phyloP scores from a whole-genome alignment of 2,113 vertebrate genomes.

The Pristiophorus japonicus region DNA sequence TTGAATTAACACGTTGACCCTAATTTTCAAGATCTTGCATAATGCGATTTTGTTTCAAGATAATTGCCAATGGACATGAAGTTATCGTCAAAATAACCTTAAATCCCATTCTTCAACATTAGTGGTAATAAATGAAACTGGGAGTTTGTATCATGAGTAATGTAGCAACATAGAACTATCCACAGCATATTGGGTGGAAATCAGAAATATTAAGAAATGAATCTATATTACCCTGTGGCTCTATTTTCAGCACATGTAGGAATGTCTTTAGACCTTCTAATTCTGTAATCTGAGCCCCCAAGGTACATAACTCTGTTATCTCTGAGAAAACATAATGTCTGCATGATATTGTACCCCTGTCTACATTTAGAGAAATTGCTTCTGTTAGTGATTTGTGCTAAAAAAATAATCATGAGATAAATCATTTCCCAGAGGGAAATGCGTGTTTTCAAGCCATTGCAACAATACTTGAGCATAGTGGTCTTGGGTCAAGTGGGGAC shows the following conservation, averaged over 20 bases:
- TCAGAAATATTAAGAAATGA: not conserved
- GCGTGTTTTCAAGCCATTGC: not conserved
- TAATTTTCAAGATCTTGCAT: not conserved
- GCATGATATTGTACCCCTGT: not conserved
- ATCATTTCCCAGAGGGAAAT: not conserved
- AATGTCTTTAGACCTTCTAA: not conserved
- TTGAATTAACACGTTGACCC: not conserved
- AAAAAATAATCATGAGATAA: not conserved
- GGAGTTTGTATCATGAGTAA: not conserved
- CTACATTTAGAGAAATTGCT: not conserved
- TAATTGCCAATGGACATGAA: not conserved
- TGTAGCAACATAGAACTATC: not conserved
- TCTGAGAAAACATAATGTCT: not conserved
- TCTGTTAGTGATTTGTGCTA: not conserved
- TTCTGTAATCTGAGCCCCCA: not conserved
- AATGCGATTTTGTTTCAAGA: not conserved
- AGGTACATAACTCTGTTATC: not conserved
- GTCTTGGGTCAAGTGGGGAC: not conserved
- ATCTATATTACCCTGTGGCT: not conserved
- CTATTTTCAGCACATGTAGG: not conserved
- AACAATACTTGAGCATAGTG: not conserved
- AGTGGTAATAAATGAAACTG: not conserved
- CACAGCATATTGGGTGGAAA: not conserved
- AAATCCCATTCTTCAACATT: not conserved
- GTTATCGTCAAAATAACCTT: not conserved